Conservation (phyloP, 2,888 invertebrate genomes). For the Cryptophagus acutangulus region DNA sequence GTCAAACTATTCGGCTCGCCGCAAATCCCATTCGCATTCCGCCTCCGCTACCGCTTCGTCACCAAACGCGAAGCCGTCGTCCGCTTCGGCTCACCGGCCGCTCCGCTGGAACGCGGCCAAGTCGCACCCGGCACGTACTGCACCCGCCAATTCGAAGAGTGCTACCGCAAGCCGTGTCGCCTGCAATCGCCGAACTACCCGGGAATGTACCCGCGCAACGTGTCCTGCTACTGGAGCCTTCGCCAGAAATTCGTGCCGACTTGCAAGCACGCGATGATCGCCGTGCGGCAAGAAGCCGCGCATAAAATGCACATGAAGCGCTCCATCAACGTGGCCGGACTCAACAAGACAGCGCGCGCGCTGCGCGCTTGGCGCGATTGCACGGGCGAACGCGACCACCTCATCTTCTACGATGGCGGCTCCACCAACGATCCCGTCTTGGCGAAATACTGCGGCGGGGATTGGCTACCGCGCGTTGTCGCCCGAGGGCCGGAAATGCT, state of each 20-base stretch:
- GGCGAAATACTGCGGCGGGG: slow-evolving; percentile 84
- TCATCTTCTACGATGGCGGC: slow-evolving; percentile 83
- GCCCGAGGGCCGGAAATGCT: slow-evolving; percentile 77
- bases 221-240: slow-evolving; percentile 85
- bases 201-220: slow-evolving; percentile 82
- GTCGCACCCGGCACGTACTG: slow-evolving; percentile 60
- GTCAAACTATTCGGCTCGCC: slow-evolving; percentile 71
- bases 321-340: slow-evolving; percentile 61
- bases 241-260: slow-evolving; percentile 81
- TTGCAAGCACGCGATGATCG: slow-evolving; percentile 88
- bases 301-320: slow-evolving; percentile 69
- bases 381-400: slow-evolving; percentile 73
- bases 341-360: slow-evolving; percentile 65
- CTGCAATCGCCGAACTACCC: slow-evolving; percentile 89
- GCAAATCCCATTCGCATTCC: slow-evolving; percentile 74
- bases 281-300: slow-evolving; percentile 70
- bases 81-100: slow-evolving; percentile 69
- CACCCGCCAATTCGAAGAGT: slow-evolving; percentile 81
- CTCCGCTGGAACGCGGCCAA: slow-evolving; percentile 76
- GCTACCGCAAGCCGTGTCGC: slow-evolving; percentile 78
- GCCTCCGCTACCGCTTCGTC: slow-evolving; percentile 75
- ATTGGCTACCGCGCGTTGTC: slow-evolving; percentile 75
- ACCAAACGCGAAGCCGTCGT: slow-evolving; percentile 75
- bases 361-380: slow-evolving; percentile 81
- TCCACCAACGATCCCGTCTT: slow-evolving; percentile 77